Base-by-base conservation (phyloP, 2,888 invertebrate genomes). In the Agrotis ipsilon region DNA sequence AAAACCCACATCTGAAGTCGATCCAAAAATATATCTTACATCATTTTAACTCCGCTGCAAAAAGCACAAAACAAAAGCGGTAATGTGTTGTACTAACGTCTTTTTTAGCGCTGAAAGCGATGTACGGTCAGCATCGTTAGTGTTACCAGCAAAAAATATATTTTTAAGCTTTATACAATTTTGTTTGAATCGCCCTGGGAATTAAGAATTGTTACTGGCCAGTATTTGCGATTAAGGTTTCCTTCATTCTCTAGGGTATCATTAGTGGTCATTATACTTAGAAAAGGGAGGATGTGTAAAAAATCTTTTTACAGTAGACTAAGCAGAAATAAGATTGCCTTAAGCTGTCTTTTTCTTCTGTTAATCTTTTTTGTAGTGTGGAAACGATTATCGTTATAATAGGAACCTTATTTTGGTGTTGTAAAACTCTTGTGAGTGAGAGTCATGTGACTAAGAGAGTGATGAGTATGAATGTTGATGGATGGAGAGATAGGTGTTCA, bases 11-110 rank as follows among this genome's bases (percentile, higher is more conserved):
- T 43, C 11, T 52, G 4, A 59, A 61, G 45, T 67, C 60, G 54
- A 79, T 64, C 11, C 18, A 39, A 62, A 54, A 19, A 19, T 54
- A 48, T 57, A 49, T 65, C 57, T 49, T n/a, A 61, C 66, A 63
- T 59, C 54, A 46, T 39, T 66, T 27, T 16, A 75, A 66, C 58
- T 19, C 45, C 45, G 48, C 65, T 51, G 43, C n/a, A 63, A 43
- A 67, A 67, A 32, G 13, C 52, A 73, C 75, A 82, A 73, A 73
- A 70, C 45, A 2, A 57, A 59, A 57, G 60, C 76, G 54, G 58
- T 79, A 83, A 83, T 83, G 77, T 75, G 74, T 74, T 78, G 71
- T 68, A 68, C 83, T 83, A 83, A 83, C 80, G 84, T 81, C 68
- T 62, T 83, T 82, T 83, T 83, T 81, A 76, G 61, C 58, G 63